Base-by-base conservation (phyloP, 2,888 invertebrate species). In the Colletes collaris region DNA sequence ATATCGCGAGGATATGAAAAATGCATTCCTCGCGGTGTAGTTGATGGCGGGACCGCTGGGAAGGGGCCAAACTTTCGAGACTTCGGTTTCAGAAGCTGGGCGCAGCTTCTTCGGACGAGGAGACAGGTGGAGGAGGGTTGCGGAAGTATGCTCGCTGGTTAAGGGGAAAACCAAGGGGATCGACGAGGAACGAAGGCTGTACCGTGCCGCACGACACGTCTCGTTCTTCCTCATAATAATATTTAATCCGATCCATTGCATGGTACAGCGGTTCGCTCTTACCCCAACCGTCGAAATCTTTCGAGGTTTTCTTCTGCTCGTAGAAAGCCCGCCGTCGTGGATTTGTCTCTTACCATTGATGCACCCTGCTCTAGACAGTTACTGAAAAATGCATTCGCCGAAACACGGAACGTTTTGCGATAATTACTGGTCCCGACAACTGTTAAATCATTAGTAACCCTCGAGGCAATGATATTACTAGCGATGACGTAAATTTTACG, bases 211-310 rank as follows among this genome's bases (percentile, higher is more conserved):
- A 84, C 88, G 91, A 90, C 90, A 89, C 89, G 90, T 90, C 88
- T 87, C 90, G 88, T 90, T 90, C 88, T 86, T 89, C 90, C 90
- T 92, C 91, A 91, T 92, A 92, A 92, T 92, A 92, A 92, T 92
- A 92, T 92, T 92, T 92, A 92, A 92, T 92, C 92, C 91, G 90
- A 92, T 91, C 91, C 92, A 90, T 91, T 92, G 91, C 90, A 89
- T 85, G 91, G 90, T 91, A 92, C 92, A 92, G 88, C 90, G 88
- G 87, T 92, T 92, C 90, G 91, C 92, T 92, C 89, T 92, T 92
- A 91, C 88, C 90, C 88, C 86, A 85, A 86, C 88, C 89, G 79
- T 84, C 84, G 74, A 84, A 90, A 89, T 91, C 89, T 89, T 89
- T 88, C 87, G 82, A 81, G 87, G 87, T 89, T 86, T 88, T 84